Conservation (phyloP, 1,140 invertebrate genomes). For the Orussus abietinus region DNA sequence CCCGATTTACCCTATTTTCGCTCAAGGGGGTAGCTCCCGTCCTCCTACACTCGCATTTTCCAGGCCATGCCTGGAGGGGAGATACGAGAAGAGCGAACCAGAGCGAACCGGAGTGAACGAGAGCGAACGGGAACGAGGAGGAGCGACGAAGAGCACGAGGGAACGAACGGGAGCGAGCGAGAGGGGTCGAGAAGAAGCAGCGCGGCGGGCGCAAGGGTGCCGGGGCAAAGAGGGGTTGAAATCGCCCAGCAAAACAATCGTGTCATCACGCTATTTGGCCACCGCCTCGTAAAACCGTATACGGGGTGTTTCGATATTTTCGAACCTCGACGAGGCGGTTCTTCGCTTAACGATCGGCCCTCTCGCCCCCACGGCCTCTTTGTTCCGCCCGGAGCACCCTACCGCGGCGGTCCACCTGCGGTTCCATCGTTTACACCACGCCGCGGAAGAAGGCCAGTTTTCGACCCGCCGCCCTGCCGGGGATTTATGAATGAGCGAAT, state of each 20-base stretch:
- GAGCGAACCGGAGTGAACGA: background rate
- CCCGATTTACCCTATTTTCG: constrained; percentile 40
- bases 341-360: too few species aligned
- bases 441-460: too few species aligned
- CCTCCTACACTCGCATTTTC: constrained; percentile 11
- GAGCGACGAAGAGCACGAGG: constrained; percentile 17
- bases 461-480: too few species aligned
- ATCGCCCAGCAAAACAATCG: constrained; percentile 34
- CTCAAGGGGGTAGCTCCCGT: constrained; percentile 21
- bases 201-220: constrained; percentile 16
- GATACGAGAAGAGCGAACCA: background rate
- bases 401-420: background rate
- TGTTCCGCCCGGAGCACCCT: background rate
- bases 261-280: constrained; percentile 37
- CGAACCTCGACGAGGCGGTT: too few species aligned
- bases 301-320: constrained; percentile 17
- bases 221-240: too few species aligned
- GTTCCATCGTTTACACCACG: too few species aligned
- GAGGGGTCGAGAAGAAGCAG: constrained; percentile 16
- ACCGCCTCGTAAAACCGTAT: constrained; percentile 16
- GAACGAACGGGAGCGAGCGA: background rate
- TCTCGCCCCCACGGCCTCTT: background rate
- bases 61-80: constrained; percentile 12
- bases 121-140: constrained; percentile 4
- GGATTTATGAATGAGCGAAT: too few species aligned